phyloP scores from a whole-genome alignment of 2,797 vertebrate species.

The Typhlichthys subterraneus region DNA sequence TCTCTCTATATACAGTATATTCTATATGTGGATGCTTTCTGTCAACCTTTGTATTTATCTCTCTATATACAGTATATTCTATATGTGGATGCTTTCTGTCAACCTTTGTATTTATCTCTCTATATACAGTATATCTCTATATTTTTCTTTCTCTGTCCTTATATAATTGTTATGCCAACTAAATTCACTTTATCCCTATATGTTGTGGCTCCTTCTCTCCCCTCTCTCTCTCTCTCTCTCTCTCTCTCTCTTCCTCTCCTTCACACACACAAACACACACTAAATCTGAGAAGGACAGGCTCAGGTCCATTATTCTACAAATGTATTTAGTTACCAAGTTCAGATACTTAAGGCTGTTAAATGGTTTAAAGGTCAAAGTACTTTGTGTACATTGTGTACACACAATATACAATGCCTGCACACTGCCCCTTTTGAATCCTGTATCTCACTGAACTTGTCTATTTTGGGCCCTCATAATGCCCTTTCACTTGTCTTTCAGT shows the following conservation, averaged over 20 bases:
- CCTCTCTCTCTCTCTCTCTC: constrained; percentile 8
- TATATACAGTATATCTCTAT: constrained; percentile 1
- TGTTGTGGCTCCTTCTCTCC: constrained; percentile 1
- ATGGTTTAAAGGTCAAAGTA: constrained; percentile 7
- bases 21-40: no score
- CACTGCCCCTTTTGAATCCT: no score
- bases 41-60: no score
- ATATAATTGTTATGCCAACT: neutral
- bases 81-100: neutral
- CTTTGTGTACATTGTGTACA: no score
- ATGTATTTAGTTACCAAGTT: constrained; percentile 64
- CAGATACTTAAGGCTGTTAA: constrained; percentile 29
- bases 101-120: constrained; percentile 10
- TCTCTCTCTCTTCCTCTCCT: neutral
- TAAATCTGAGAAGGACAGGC: constrained; percentile 61
- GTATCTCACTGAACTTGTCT: no score
- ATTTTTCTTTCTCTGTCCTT: constrained; percentile 12
- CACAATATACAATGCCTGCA: no score
- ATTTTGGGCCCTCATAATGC: no score
- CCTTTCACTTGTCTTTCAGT: no score
- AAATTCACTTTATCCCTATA: neutral
- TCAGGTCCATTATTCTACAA: constrained; percentile 64
- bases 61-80: no score
- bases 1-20: no score
- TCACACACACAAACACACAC: constrained; percentile 5